A percentile compares a stretch with the other conserved stretches of the same genome.
phyloP scores from a whole-genome alignment of 1,140 invertebrate species.

The Amphibalanus amphitrite region DNA sequence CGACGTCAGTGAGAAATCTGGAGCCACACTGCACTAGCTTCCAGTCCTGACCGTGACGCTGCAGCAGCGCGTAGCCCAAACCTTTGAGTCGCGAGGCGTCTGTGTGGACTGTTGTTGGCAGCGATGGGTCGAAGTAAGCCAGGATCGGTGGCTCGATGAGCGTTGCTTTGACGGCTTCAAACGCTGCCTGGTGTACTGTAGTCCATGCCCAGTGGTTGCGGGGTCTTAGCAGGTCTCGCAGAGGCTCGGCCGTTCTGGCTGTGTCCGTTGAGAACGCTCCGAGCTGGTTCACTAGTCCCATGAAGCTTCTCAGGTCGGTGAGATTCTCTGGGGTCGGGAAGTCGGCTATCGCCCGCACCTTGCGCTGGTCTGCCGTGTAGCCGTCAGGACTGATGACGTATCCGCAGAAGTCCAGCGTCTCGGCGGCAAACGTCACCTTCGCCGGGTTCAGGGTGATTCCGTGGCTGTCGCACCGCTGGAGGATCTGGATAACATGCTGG shows the following conservation, averaged over 20 bases:
- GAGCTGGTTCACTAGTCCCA: constrained; percentile 9
- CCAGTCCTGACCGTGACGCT: not conserved
- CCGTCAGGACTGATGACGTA: constrained; percentile 1
- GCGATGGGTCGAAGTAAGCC: not conserved
- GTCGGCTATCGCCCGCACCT: not conserved
- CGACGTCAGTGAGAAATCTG: not conserved
- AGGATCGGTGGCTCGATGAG: not conserved
- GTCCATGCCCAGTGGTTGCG: not conserved
- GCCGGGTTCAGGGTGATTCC: constrained; percentile 6
- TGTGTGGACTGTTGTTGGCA: not conserved
- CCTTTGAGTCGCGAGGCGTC: not conserved
- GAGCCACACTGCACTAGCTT: not conserved
- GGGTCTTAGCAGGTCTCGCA: not conserved
- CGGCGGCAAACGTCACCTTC: not conserved
- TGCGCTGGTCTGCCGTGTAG: not conserved
- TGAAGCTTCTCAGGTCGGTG: constrained; percentile 5
- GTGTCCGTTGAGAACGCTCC: not conserved
- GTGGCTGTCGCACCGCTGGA: constrained; percentile 7
- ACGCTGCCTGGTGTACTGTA: not conserved
- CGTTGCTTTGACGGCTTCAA: not conserved
- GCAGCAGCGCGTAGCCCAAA: not conserved
- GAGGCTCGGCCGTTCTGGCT: not conserved
- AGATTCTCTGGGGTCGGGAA: constrained; percentile 7
- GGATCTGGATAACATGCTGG: constrained; percentile 9
- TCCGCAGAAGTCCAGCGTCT: constrained; percentile 3